These are phyloP conservation scores for Acrobeloides nanus DNA, from an alignment of 2,888 invertebrate species.

Conservation along the genomic window DNA sequence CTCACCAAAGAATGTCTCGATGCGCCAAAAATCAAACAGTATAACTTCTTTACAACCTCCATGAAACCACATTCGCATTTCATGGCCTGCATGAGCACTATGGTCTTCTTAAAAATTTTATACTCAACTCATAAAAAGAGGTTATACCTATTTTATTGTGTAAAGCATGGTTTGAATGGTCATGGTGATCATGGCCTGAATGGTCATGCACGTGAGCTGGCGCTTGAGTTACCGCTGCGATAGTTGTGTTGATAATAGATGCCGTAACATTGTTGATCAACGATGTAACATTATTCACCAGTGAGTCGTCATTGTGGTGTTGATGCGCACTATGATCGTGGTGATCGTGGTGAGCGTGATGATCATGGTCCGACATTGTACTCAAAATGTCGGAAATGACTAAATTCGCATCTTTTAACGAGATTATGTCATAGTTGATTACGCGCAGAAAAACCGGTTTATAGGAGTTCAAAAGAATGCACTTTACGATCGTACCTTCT, in stretches of 20 bases:
- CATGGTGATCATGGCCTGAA: slow-evolving; percentile 1
- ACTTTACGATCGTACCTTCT: no score
- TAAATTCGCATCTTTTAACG: no score
- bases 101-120: neutral
- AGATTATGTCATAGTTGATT: no score
- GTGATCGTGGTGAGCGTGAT: slow-evolving; percentile 15
- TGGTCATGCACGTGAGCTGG: neutral
- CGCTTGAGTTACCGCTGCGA: neutral
- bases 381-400: no score
- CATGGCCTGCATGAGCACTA: no score
- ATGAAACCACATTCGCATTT: slow-evolving; percentile 53
- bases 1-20: slow-evolving; percentile 57
- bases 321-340: slow-evolving; percentile 10
- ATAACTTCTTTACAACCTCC: slow-evolving; percentile 48
- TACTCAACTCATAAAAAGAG: neutral
- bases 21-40: slow-evolving; percentile 49
- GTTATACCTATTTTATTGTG: slow-evolving; percentile 1
- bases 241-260: neutral
- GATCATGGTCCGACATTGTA: no score
- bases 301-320: slow-evolving; percentile 13
- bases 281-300: neutral
- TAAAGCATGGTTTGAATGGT: neutral
- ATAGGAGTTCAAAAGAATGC: no score
- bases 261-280: neutral
- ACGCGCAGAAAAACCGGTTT: no score